Conservation (phyloP, 2,888 invertebrate genomes). For the Trissonchulus sp. region DNA sequence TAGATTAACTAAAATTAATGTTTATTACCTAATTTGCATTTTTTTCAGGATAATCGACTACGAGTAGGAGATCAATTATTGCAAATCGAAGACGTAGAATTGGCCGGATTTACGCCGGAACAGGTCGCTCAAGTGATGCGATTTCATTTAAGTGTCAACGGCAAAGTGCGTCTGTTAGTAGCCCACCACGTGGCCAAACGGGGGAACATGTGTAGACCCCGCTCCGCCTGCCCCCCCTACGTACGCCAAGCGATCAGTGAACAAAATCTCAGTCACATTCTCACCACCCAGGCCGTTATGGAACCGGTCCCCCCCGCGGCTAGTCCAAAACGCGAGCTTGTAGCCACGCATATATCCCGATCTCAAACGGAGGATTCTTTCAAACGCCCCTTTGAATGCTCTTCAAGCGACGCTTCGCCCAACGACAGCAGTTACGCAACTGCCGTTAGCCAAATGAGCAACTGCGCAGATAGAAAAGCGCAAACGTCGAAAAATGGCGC, state of each 20-base stretch:
- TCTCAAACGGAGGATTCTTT: background rate
- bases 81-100: conserved; percentile 1
- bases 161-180: conserved; percentile 13
- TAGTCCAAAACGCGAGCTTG: background rate
- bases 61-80: conserved; percentile 26
- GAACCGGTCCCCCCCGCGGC: background rate
- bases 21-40: conserved; percentile 2
- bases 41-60: conserved; percentile 23
- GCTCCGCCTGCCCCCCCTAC: background rate
- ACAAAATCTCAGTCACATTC: background rate
- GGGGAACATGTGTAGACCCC: background rate
- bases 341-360: background rate
- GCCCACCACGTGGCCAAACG: conserved; percentile 10
- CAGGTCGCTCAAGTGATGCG: conserved; percentile 26
- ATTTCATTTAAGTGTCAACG: background rate
- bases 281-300: conserved; percentile 2
- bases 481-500: too few relatives aligned
- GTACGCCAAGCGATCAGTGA: background rate
- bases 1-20: too few relatives aligned
- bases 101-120: conserved; percentile 25
- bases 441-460: too few relatives aligned
- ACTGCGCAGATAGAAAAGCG: too few relatives aligned
- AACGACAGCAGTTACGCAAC: too few relatives aligned
- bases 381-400: too few relatives aligned
- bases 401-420: too few relatives aligned